phyloP scores from a whole-genome alignment of 2,888 invertebrate genomes.

The Adineta ricciae region DNA sequence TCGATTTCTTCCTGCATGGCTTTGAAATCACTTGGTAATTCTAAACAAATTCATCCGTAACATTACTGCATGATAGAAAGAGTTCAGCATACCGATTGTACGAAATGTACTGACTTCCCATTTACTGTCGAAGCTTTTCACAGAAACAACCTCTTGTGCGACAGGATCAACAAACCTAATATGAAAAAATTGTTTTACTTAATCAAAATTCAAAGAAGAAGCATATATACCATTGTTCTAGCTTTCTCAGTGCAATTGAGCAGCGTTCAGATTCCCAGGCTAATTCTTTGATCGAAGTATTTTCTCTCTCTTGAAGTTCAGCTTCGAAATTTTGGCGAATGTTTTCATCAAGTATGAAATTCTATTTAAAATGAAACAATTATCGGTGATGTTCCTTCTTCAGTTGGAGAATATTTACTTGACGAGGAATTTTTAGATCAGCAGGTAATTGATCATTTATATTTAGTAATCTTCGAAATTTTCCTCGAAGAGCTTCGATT shows the following conservation, averaged over 20 bases:
- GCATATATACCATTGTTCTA: constrained; percentile 40
- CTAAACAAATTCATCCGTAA: background rate
- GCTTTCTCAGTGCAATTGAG: constrained; percentile 44
- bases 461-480: constrained; percentile 45
- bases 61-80: background rate
- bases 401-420: constrained; percentile 36
- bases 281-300: constrained; percentile 43
- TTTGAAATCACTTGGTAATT: constrained; percentile 47
- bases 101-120: constrained; percentile 46
- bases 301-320: constrained; percentile 44
- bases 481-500: constrained; percentile 43
- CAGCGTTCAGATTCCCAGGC: constrained; percentile 50
- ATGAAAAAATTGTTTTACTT: too few relatives aligned
- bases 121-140: constrained; percentile 43
- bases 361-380: constrained; percentile 38
- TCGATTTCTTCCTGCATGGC: constrained; percentile 43
- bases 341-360: constrained; percentile 49
- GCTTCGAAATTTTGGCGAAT: constrained; percentile 44
- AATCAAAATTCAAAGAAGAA: too few relatives aligned
- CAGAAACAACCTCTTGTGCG: constrained; percentile 47
- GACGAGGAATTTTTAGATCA: constrained; percentile 38
- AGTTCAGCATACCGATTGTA: constrained; percentile 36
- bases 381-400: too few relatives aligned
- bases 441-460: constrained; percentile 40
- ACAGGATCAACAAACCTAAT: constrained; percentile 47